Evolutionary conservation across 2,797 vertebrate genomes (phyloP).

Genomic region (Sibirionetta formosa): DNA sequence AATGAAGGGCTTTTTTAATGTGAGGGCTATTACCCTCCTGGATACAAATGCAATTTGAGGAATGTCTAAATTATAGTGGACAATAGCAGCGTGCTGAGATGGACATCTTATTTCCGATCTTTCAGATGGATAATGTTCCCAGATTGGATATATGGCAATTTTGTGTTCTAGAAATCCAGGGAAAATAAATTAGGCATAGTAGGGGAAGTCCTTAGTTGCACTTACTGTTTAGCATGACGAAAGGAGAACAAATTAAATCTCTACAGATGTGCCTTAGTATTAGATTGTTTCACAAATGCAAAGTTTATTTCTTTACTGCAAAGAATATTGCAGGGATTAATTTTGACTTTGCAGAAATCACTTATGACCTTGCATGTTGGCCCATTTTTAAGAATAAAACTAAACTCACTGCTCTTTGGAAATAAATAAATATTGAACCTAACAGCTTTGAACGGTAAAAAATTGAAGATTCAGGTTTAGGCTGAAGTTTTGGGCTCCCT

Average conservation of each 20-base stretch:
- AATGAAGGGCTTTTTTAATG: constrained; percentile 74
- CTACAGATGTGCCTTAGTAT: constrained; percentile 24
- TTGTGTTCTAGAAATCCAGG: constrained; percentile 29
- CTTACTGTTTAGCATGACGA: background rate
- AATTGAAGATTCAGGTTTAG: background rate
- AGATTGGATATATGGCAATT: constrained; percentile 29
- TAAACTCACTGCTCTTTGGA: background rate
- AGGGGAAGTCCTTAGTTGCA: background rate
- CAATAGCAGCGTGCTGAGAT: constrained; percentile 59
- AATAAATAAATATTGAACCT: background rate
- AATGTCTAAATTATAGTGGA: constrained; percentile 74
- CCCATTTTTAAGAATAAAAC: constrained; percentile 22
- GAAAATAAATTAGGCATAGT: background rate
- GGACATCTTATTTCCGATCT: constrained; percentile 45
- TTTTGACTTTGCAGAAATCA: constrained; percentile 6
- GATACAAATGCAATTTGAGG: constrained; percentile 76
- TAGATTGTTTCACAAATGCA: constrained; percentile 7
- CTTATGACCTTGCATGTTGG: background rate
- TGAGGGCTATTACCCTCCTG: constrained; percentile 68
- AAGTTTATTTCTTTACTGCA: constrained; percentile 7
- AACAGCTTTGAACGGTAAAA: background rate
- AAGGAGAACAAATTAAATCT: constrained; percentile 24
- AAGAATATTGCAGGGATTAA: background rate
- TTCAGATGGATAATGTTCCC: constrained; percentile 54
- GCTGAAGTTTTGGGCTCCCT: background rate